Conservation (phyloP, 2,888 invertebrate genomes). For the Pyralis farinalis region DNA sequence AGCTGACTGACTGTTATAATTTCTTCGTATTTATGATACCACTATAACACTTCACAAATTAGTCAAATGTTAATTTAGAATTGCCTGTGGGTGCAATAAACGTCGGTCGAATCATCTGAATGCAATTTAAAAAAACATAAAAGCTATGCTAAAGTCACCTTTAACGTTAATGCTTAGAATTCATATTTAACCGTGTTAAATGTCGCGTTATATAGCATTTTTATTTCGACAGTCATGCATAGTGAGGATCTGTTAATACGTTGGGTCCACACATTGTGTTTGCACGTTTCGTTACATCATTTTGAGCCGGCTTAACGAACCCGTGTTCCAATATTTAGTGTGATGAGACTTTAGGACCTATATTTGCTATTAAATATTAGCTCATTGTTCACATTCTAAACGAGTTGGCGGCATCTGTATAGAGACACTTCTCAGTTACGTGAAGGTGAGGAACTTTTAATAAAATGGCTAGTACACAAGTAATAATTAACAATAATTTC, state of each 20-base stretch:
- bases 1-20: conserved; percentile 54
- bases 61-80: conserved; percentile 76
- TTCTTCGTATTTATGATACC: conserved; percentile 52
- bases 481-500: too few relatives aligned
- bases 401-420: conserved; percentile 44
- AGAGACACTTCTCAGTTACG: conserved; percentile 57
- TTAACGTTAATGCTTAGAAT: conserved; percentile 22
- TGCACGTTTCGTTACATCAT: conserved; percentile 71
- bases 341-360: conserved; percentile 65
- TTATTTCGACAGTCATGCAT: conserved; percentile 20
- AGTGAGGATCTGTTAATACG: conserved; percentile 75
- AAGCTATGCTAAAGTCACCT: conserved; percentile 16
- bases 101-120: conserved; percentile 59
- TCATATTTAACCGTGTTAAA: conserved; percentile 13
- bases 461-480: too few relatives aligned
- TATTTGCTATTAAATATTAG: conserved; percentile 74
- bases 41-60: conserved; percentile 75
- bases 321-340: conserved; percentile 71
- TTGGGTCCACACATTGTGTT: conserved; percentile 65
- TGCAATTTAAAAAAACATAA: conserved; percentile 48
- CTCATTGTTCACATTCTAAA: conserved; percentile 61
- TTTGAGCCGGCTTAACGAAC: conserved; percentile 71
- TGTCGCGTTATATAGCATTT: conserved; percentile 24
- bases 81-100: conserved; percentile 75
- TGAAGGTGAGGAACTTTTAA: conserved; percentile 50